Conservation (phyloP, 2,888 invertebrate species). For the Laothoe populi region DNA sequence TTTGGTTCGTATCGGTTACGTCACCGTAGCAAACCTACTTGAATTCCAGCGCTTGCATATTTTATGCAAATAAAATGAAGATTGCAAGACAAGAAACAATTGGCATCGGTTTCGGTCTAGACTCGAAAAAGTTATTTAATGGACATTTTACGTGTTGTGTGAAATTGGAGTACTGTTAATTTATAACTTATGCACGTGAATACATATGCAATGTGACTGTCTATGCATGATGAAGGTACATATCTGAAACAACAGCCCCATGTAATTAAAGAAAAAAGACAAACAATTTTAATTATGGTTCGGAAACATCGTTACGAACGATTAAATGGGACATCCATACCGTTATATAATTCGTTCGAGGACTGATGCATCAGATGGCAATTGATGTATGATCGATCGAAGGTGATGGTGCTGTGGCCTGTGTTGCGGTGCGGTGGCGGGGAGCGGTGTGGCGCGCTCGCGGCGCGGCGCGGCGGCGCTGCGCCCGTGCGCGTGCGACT, state of each 20-base stretch:
- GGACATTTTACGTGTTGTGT: constrained; percentile 33
- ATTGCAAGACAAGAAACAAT: constrained; percentile 66
- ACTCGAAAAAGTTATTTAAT: constrained; percentile 45
- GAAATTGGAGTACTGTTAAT: constrained; percentile 31
- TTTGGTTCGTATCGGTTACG: constrained; percentile 69
- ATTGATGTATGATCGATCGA: constrained; percentile 73
- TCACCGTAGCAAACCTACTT: constrained; percentile 66
- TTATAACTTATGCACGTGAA: constrained; percentile 17
- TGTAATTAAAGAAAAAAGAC: neutral
- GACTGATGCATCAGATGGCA: constrained; percentile 77
- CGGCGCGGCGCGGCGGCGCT: constrained; percentile 58
- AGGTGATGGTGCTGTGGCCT: constrained; percentile 64
- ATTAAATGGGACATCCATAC: constrained; percentile 69
- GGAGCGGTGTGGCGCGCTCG: constrained; percentile 58
- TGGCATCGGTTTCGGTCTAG: constrained; percentile 56
- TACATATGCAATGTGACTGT: neutral
- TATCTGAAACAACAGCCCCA: neutral
- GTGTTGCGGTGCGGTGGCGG: constrained; percentile 53
- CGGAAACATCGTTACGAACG: constrained; percentile 32
- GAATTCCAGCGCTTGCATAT: constrained; percentile 71
- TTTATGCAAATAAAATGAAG: constrained; percentile 71
- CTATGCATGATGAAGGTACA: neutral
- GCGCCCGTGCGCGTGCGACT: constrained; percentile 73
- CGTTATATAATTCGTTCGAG: constrained; percentile 75
- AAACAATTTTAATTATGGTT: constrained; percentile 8